Conservation (phyloP, 2,797 vertebrate species). For the Glossophaga mutica region DNA sequence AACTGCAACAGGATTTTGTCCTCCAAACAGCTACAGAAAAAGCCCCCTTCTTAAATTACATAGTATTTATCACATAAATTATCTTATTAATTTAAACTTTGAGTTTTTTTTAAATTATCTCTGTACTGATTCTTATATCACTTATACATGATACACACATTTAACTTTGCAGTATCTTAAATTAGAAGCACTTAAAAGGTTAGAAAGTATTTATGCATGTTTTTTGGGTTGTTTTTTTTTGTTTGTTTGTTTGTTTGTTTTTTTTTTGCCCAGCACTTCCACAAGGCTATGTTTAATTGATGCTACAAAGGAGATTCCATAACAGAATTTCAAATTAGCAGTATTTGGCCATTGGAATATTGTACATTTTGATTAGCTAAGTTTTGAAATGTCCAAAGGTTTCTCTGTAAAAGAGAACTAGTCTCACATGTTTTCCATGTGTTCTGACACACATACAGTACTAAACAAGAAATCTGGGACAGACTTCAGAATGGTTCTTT, state of each 20-base stretch:
- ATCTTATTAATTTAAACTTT: background rate
- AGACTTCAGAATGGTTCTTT: background rate
- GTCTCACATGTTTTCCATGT: slow-evolving; percentile 1
- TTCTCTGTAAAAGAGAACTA: background rate
- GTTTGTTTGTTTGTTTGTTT: background rate
- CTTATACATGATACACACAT: background rate
- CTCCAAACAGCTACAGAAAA: background rate
- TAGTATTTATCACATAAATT: background rate
- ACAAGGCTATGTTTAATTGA: background rate
- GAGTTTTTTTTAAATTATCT: background rate
- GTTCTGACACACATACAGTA: background rate
- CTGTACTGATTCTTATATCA: background rate
- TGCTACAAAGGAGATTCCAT: background rate
- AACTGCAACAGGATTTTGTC: background rate
- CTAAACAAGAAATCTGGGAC: background rate
- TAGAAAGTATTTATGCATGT: background rate
- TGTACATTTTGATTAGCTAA: background rate
- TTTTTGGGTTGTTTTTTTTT: too few relatives aligned
- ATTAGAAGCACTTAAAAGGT: background rate
- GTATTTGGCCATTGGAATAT: background rate
- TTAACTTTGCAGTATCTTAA: background rate
- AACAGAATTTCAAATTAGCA: background rate
- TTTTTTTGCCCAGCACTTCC: background rate
- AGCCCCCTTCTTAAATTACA: background rate
- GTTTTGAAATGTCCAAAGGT: background rate